phyloP scores from a whole-genome alignment of 2,888 invertebrate species.

The Drosophila subsilvestris region DNA sequence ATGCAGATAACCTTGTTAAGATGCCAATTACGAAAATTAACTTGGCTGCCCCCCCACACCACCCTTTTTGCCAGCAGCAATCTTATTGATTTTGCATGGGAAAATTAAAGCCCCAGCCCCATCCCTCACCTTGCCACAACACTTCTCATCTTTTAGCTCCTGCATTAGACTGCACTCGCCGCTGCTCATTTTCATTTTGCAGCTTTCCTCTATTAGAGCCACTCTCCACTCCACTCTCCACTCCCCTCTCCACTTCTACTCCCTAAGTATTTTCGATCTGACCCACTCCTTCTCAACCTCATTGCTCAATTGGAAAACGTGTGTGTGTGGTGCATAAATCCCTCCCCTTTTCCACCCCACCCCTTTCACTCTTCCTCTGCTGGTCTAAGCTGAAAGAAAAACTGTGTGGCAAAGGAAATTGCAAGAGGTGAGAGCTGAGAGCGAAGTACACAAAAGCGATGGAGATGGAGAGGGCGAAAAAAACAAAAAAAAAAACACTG shows the following conservation, averaged over 20 bases:
- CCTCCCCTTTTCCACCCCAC: no score
- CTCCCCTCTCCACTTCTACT: not conserved
- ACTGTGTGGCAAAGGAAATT: conserved; percentile 50
- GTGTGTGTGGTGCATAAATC: conserved; percentile 20
- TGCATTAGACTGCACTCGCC: not conserved
- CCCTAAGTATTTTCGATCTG: conserved; percentile 4
- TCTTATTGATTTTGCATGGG: conserved; percentile 76
- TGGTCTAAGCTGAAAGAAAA: conserved; percentile 60
- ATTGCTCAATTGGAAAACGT: conserved; percentile 73
- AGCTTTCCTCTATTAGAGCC: not conserved
- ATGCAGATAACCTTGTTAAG: conserved; percentile 79
- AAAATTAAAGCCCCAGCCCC: conserved; percentile 48
- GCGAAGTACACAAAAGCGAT: not conserved
- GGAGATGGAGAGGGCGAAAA: not conserved
- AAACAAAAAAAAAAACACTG: conserved; percentile 31
- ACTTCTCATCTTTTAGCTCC: not conserved
- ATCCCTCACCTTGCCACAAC: not conserved
- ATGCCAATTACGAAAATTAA: conserved; percentile 79
- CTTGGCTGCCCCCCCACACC: conserved; percentile 24
- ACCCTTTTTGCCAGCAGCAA: conserved; percentile 32
- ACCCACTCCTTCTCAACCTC: conserved; percentile 45
- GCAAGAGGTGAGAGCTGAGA: conserved; percentile 23
- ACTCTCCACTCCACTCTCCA: no score
- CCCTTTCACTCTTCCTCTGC: conserved; percentile 26
- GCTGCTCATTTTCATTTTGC: no score